A percentile compares a stretch with the other conserved stretches of the same genome.
These are phyloP conservation scores for Oasisia sp. DNA, from an alignment of 2,888 invertebrate genomes.

Conservation along the genomic window DNA sequence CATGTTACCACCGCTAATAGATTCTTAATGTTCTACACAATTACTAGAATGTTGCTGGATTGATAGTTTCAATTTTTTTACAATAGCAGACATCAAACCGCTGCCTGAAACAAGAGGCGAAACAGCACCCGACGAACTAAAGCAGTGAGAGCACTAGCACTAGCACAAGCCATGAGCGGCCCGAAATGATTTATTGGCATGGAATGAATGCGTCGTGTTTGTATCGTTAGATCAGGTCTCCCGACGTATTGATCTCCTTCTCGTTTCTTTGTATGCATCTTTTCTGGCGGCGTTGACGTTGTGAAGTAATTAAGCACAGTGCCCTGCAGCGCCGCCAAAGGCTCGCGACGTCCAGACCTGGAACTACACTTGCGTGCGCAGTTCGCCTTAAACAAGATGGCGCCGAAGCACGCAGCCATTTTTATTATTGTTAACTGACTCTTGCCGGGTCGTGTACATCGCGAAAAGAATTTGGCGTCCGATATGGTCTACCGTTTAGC, in stretches of 20 bases:
- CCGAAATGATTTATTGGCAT: not conserved
- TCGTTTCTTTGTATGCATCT: not conserved
- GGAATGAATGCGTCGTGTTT: conserved; percentile 4
- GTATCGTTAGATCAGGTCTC: not conserved
- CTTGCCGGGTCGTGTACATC: no score
- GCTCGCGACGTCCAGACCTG: not conserved
- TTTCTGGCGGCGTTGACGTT: conserved; percentile 2
- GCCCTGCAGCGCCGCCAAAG: not conserved
- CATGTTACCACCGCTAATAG: not conserved
- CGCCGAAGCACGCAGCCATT: not conserved
- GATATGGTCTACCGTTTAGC: no score
- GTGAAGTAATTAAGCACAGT: not conserved
- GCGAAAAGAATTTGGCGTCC: no score
- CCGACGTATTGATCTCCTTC: not conserved
- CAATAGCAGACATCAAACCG: not conserved
- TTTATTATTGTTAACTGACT: not conserved
- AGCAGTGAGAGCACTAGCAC: not conserved
- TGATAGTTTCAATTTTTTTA: not conserved
- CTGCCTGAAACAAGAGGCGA: not conserved
- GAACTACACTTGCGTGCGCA: not conserved
- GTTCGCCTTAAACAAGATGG: not conserved
- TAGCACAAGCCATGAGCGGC: not conserved
- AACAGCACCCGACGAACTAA: not conserved
- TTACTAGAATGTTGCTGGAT: not conserved
- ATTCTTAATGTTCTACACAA: not conserved